A percentile compares a stretch with the other conserved stretches of the same genome.
Conservation (phyloP, 2,888 invertebrate genomes). For the Oscheius sp. region DNA sequence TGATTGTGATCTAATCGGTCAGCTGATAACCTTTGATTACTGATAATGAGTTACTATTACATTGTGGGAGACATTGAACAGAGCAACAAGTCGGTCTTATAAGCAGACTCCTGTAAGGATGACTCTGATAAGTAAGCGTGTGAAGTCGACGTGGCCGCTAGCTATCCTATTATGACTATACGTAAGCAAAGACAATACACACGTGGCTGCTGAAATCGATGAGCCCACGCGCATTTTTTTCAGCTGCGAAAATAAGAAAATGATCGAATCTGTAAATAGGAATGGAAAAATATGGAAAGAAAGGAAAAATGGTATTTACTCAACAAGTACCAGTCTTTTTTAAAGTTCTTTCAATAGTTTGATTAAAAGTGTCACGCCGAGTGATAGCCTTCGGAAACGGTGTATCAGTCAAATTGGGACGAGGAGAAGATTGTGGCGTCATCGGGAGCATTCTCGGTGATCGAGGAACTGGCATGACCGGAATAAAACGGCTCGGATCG, state of each 20-base stretch:
- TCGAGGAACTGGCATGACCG: not conserved
- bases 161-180: not conserved
- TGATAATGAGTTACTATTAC: not conserved
- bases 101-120: not conserved
- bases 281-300: not conserved
- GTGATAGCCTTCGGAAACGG: not conserved
- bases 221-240: not conserved
- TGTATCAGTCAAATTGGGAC: slow-evolving; percentile 7
- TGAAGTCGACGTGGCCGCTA: slow-evolving; percentile 2
- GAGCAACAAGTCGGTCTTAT: not conserved
- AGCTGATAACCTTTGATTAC: not conserved
- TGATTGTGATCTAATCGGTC: too few relatives aligned
- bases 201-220: not conserved
- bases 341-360: not conserved
- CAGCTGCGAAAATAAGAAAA: not conserved
- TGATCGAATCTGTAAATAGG: not conserved
- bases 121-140: slow-evolving; percentile 18
- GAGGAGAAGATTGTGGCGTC: slow-evolving; percentile 5
- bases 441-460: not conserved
- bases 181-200: not conserved
- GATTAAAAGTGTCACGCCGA: not conserved
- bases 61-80: not conserved
- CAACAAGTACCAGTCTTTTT: not conserved
- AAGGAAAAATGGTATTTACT: not conserved
- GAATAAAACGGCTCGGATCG: slow-evolving; percentile 8